Percentiles rank a stretch among this genome's conserved stretches.
These are phyloP conservation scores for Chaetops frenatus DNA, from an alignment of 2,113 vertebrate species.

Conservation along the genomic window DNA sequence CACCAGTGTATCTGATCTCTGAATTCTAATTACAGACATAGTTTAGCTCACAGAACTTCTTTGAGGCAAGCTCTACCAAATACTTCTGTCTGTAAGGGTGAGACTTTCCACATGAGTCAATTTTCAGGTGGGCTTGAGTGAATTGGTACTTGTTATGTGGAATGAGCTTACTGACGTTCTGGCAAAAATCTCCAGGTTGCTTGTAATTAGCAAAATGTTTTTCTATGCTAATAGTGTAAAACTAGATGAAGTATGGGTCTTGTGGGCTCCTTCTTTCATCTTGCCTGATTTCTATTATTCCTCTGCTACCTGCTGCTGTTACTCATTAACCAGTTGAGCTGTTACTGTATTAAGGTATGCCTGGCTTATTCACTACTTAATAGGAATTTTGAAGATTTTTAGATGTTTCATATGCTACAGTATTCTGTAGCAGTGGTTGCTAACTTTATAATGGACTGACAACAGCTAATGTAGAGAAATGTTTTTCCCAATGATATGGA, in stretches of 20 bases:
- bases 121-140: background rate
- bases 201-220: background rate
- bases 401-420: no score
- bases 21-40: background rate
- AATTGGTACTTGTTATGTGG: background rate
- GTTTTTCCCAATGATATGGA: background rate
- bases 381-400: background rate
- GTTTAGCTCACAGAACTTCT: background rate
- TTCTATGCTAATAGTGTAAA: background rate
- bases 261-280: background rate
- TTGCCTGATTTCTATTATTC: background rate
- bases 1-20: fast-evolving
- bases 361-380: background rate
- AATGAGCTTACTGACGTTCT: background rate
- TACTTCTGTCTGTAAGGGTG: background rate
- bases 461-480: background rate
- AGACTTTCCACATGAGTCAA: background rate
- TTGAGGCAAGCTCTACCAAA: background rate
- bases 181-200: background rate
- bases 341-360: background rate
- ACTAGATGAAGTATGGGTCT: background rate
- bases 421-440: background rate
- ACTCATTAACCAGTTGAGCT: background rate
- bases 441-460: background rate
- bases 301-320: background rate